phyloP scores from a whole-genome alignment of 2,113 vertebrate species.

The Leucosticte australis region DNA sequence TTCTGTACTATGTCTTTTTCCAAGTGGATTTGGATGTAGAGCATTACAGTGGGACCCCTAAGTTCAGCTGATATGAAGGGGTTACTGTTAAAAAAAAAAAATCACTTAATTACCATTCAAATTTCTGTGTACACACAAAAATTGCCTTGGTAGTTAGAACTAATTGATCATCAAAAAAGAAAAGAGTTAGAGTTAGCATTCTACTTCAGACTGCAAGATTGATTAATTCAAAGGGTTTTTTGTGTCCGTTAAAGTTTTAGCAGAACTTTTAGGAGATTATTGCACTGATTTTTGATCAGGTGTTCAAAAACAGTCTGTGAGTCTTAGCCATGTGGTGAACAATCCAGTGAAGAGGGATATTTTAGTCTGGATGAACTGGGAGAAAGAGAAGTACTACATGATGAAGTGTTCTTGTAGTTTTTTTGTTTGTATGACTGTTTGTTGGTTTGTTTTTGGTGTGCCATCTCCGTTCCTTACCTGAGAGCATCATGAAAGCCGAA shows the following conservation, averaged over 20 bases:
- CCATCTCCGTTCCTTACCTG: not conserved
- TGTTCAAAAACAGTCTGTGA: not conserved
- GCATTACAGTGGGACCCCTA: accelerated
- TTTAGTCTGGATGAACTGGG: not conserved
- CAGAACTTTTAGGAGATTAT: not conserved
- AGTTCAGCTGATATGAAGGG: not conserved
- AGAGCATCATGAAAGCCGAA: not conserved
- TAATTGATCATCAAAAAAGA: not conserved
- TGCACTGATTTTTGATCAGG: not conserved
- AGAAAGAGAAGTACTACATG: not conserved
- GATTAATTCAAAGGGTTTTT: not conserved
- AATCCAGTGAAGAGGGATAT: not conserved
- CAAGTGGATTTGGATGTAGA: not conserved
- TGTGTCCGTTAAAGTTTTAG: not conserved
- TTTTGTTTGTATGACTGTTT: not conserved
- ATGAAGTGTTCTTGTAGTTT: not conserved
- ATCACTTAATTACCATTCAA: not conserved
- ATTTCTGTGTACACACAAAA: not conserved
- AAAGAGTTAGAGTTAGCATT: not conserved
- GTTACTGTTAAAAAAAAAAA: not conserved
- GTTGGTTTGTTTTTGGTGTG: not conserved
- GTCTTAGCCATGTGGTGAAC: not conserved
- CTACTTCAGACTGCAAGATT: not conserved
- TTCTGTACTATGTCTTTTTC: not conserved
- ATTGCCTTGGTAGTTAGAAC: not conserved